Base-by-base conservation (phyloP, 2,888 invertebrate genomes). In the Philhelius pedissequus region DNA sequence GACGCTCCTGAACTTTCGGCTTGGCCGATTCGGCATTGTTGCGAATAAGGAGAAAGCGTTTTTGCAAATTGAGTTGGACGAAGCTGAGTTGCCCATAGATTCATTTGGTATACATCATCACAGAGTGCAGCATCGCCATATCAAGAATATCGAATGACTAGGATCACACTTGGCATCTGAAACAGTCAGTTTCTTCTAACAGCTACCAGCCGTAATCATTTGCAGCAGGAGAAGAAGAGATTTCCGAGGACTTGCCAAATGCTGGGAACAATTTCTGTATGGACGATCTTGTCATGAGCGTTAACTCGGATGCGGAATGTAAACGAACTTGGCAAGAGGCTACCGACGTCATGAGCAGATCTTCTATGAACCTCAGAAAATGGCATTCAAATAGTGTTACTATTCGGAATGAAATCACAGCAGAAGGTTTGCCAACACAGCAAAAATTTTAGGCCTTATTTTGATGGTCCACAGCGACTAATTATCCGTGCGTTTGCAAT, bases 121-220 rank as follows among this genome's bases (percentile, higher is more conserved):
- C n/a, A 7, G 25, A 27, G 11, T 43, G 18, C 18, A 18, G 32
- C 54, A 20, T 43, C 52, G 30, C 4, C 13, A 9, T 25, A n/a
- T 43, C 62, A 73, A 35, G 64, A 74, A 13, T 45, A 45, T n/a
- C 43, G 74, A 6, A 64, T 74, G 64, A 62, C 73, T 2, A 73
- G 73, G 40, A 45, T 35, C 8, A 74, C 54, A 25, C 66, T 66
- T 45, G 74, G 56, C 20, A 56, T 66, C 8, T 32, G 54, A 8
- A 22, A 56, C 32, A 64, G 64, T 18, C 64, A 15, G 22, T 64
- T 74, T 48, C 30, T 56, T 1, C 13, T 74, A 32, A 45, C 43
- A 20, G 62, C 62, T 8, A 66, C 74, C 1, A 64, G 64, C 1
- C 32, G 54, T 8, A 11, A 13, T 27, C 60, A 73, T 11, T 62